A percentile compares a stretch with the other conserved stretches of the same genome.
Conservation (phyloP, 2,888 invertebrate species). For the Andrena bicolor region DNA sequence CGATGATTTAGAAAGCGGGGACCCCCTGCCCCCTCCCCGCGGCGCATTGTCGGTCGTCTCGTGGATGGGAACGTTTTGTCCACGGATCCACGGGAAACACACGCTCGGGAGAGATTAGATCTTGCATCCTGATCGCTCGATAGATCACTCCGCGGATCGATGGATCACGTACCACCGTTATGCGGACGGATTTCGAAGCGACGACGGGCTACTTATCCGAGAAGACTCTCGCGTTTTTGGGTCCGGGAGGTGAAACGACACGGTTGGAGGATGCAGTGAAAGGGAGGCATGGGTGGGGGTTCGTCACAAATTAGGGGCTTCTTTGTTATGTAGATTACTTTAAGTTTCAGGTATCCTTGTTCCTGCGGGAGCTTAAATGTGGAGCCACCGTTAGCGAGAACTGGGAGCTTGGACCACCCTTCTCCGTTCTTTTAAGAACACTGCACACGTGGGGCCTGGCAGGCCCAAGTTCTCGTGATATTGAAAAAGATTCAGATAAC, state of each 20-base stretch:
- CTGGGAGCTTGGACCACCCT: no score
- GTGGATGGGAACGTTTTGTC: slow-evolving; percentile 67
- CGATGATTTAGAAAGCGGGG: slow-evolving; percentile 80
- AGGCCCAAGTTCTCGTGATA: no score
- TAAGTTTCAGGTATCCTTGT: no score
- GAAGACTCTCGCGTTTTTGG: slow-evolving; percentile 3
- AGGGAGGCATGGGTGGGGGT: not conserved
- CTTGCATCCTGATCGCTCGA: slow-evolving; percentile 63
- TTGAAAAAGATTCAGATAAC: no score
- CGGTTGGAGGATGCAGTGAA: not conserved
- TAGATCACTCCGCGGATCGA: slow-evolving; percentile 59
- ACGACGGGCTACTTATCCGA: slow-evolving; percentile 40
- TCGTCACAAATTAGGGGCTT: no score
- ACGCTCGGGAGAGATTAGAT: slow-evolving; percentile 59
- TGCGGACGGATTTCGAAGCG: slow-evolving; percentile 51
- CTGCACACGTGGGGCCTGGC: no score
- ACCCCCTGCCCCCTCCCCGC: slow-evolving; percentile 17
- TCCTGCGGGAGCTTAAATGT: no score
- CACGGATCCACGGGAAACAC: slow-evolving; percentile 36
- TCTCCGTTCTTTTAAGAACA: no score
- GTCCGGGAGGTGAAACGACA: slow-evolving; percentile 1
- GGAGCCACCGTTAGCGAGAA: no score
- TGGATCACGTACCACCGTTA: slow-evolving; percentile 64
- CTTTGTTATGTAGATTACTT: no score
- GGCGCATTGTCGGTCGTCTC: slow-evolving; percentile 48